These are phyloP conservation scores for Philonicus albiceps DNA, from an alignment of 2,888 invertebrate genomes.

Conservation along the genomic window DNA sequence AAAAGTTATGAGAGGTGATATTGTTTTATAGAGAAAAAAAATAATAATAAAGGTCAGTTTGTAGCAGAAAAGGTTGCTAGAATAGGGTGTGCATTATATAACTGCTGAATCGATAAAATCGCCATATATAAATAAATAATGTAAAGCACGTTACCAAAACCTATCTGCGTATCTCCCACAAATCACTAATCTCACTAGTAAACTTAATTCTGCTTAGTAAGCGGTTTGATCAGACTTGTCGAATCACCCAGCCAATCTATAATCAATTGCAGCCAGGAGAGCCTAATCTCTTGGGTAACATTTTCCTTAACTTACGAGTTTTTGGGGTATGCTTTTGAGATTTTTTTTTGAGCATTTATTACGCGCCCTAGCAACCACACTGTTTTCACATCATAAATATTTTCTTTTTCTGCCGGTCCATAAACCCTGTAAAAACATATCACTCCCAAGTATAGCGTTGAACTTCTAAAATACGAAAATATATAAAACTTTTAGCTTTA, in stretches of 20 bases:
- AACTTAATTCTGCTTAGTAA: background rate
- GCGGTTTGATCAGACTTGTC: background rate
- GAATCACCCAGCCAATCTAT: constrained; percentile 12
- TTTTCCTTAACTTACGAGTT: background rate
- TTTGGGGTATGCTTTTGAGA: background rate
- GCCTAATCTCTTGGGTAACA: background rate
- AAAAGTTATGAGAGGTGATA: background rate
- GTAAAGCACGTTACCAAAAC: background rate
- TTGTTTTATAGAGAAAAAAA: background rate
- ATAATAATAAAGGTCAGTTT: background rate
- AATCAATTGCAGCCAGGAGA: background rate
- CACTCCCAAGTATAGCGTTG: background rate
- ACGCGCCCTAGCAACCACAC: background rate
- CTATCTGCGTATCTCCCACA: background rate
- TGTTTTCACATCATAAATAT: background rate
- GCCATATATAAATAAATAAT: background rate
- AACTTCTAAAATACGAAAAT: background rate
- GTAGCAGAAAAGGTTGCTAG: background rate
- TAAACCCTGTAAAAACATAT: background rate
- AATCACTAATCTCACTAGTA: background rate
- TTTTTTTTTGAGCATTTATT: background rate
- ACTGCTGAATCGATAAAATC: background rate
- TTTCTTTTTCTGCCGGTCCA: background rate
- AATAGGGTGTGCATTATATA: background rate
- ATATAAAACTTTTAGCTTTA: background rate